Conservation (phyloP, 2,888 invertebrate species). For the Spialia ferax region DNA sequence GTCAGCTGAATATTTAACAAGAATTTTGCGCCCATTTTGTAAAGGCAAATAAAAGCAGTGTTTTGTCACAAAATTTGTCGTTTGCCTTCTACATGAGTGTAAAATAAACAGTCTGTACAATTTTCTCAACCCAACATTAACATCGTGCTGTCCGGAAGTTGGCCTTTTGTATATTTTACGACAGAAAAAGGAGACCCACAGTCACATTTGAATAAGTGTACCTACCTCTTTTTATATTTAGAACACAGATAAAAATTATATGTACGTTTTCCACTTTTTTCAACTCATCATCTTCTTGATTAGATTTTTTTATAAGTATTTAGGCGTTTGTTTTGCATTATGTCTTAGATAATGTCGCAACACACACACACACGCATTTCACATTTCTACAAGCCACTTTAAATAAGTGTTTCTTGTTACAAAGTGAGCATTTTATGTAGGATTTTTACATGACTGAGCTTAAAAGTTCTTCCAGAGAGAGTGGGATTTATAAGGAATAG, state of each 20-base stretch:
- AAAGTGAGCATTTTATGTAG: no score
- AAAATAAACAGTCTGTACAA: conserved; percentile 22
- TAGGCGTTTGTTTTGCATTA: no score
- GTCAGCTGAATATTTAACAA: not conserved
- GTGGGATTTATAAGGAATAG: no score
- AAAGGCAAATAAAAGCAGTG: conserved; percentile 23
- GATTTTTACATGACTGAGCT: no score
- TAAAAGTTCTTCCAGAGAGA: no score
- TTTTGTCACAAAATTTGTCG: conserved; percentile 21
- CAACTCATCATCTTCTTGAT: not conserved
- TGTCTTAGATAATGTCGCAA: not conserved
- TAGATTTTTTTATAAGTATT: not conserved
- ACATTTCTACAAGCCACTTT: no score
- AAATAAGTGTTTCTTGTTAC: no score
- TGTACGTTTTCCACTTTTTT: not conserved
- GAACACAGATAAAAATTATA: not conserved
- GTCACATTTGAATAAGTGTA: conserved; percentile 9
- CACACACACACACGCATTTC: no score
- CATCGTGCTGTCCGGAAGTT: conserved; percentile 16
- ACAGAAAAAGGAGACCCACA: not conserved
- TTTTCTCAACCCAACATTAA: conserved; percentile 22
- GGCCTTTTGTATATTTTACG: conserved; percentile 1
- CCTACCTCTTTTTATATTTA: not conserved
- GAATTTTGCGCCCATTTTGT: not conserved
- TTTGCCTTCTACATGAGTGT: conserved; percentile 22